Evolutionary conservation across 2,113 vertebrate species (phyloP).

Genomic region (Microtus oregoni): DNA sequence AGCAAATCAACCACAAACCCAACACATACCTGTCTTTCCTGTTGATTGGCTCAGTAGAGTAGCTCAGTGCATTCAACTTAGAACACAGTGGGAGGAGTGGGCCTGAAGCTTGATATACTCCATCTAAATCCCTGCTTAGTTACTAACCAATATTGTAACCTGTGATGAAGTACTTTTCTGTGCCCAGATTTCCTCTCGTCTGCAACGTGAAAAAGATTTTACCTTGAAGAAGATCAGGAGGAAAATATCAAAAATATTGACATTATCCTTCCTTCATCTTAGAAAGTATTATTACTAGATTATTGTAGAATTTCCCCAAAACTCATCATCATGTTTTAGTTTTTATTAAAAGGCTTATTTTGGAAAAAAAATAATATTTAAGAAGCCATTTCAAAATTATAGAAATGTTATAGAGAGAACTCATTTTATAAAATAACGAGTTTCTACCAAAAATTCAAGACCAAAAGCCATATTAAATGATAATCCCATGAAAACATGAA

Average conservation of each 20-base stretch:
- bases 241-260: background rate
- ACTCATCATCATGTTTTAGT: background rate
- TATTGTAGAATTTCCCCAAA: background rate
- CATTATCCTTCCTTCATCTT: background rate
- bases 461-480: background rate
- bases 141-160: conserved; percentile 58
- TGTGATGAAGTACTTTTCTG: conserved; percentile 55
- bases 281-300: background rate
- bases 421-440: background rate
- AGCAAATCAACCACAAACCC: conserved; percentile 4
- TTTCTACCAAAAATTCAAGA: background rate
- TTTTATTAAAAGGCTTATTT: background rate
- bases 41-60: conserved; percentile 4
- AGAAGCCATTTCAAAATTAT: conserved; percentile 1
- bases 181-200: conserved; percentile 39
- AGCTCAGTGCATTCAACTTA: conserved; percentile 61
- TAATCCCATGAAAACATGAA: background rate
- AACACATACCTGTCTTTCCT: conserved; percentile 14
- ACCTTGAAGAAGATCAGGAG: background rate
- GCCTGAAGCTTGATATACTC: conserved; percentile 22
- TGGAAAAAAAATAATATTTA: background rate
- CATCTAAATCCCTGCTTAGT: conserved; percentile 59
- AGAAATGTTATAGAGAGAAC: background rate
- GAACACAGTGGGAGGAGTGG: conserved; percentile 13
- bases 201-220: conserved; percentile 36